phyloP scores from a whole-genome alignment of 23 tunicate species.

The Aplidium turbinatum region DNA sequence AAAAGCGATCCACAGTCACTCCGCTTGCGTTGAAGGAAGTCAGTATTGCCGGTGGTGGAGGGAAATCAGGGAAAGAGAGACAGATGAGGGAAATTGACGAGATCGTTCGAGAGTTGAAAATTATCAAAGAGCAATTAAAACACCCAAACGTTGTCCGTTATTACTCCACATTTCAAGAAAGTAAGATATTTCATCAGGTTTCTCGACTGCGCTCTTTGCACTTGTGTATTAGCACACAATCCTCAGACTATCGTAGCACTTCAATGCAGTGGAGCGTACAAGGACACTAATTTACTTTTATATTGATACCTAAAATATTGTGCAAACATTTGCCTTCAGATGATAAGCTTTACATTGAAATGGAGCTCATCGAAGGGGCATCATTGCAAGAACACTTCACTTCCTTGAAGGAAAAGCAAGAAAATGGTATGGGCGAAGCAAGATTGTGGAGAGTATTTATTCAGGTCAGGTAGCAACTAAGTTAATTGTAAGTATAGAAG shows the following conservation, averaged over 20 bases:
- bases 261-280: too few relatives aligned
- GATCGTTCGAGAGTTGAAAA: constrained; percentile 86
- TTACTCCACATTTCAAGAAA: constrained; percentile 87
- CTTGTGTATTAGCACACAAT: too few relatives aligned
- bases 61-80: constrained; percentile 66
- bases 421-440: constrained; percentile 82
- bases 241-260: too few relatives aligned
- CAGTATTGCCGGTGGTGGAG: constrained; percentile 77
- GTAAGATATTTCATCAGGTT: constrained; percentile 22
- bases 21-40: constrained; percentile 90
- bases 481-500: too few relatives aligned
- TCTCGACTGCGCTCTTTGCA: too few relatives aligned
- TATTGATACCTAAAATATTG: too few relatives aligned
- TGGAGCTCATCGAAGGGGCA: constrained; percentile 96
- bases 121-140: constrained; percentile 81
- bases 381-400: constrained; percentile 92
- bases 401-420: constrained; percentile 81
- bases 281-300: too few relatives aligned
- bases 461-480: constrained; percentile 62
- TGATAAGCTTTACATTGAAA: constrained; percentile 93
- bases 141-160: constrained; percentile 94
- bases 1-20: constrained; percentile 49
- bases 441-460: constrained; percentile 88
- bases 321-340: constrained; percentile 29
- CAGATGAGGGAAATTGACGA: constrained; percentile 87